Base-by-base conservation (phyloP, 2,888 invertebrate species). In the Entomobrya proxima region DNA sequence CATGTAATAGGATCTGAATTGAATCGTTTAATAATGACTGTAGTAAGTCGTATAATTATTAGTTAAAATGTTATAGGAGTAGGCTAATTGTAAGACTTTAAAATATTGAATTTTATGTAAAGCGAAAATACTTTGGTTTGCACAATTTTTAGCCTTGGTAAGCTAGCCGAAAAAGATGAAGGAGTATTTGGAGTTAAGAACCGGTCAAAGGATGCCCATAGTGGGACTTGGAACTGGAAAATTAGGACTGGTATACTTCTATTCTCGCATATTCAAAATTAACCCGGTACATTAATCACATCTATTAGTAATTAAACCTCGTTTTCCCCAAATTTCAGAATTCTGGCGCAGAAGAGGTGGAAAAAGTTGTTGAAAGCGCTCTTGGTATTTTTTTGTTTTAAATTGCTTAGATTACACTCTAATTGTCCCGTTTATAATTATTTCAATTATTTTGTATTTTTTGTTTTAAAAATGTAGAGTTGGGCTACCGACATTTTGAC, bases 401-500 rank as follows among this genome's bases (percentile, higher is more conserved):
- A n/a, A n/a, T n/a, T n/a, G n/a, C n/a, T n/a, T n/a, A n/a, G n/a
- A n/a, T n/a, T n/a, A n/a, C n/a, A n/a, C n/a, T n/a, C n/a, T n/a
- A n/a, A n/a, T n/a, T n/a, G n/a, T n/a, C n/a, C n/a, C n/a, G n/a
- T n/a, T n/a, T n/a, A n/a, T n/a, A n/a, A n/a, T n/a, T n/a, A n/a
- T n/a, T n/a, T n/a, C n/a, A n/a, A n/a, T n/a, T n/a, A n/a, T n/a
- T n/a, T n/a, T n/a, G n/a, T n/a, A 13, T 3, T 47, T 47, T 15
- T 47, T n/a, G 13, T 13, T 5, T 47, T 47, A 1, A 0, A n/a
- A 13, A n/a, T n/a, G n/a, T 5, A 67, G 94, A 94, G 88, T 94
- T 94, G 52, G 97, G 97, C 0, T 97, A 97, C 91, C 94, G 96
- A 4, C 96, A 96, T 91, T 95, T 97, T 88, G 97, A 97, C 92